A percentile compares a stretch with the other conserved stretches of the same genome.
Conservation (phyloP, 1,140 invertebrate species). For the Lucilia cuprina region DNA sequence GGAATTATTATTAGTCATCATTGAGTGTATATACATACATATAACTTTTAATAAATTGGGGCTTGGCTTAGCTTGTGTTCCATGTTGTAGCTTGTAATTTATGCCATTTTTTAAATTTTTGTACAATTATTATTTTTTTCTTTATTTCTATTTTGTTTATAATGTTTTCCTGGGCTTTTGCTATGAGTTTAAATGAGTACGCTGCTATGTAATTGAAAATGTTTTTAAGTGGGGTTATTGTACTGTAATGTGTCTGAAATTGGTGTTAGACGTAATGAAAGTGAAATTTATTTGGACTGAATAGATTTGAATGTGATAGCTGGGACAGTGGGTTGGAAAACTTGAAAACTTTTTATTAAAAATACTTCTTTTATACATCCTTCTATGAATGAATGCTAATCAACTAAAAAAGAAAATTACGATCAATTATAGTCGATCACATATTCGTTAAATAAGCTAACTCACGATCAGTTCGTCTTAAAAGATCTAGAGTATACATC, state of each 20-base stretch:
- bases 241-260: background rate
- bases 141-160: background rate
- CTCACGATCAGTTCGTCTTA: too few species aligned
- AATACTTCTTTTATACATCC: too few species aligned
- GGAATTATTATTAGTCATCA: slow-evolving; percentile 4
- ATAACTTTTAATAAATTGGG: background rate
- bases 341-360: too few species aligned
- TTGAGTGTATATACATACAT: background rate
- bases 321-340: background rate
- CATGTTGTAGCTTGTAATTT: background rate
- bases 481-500: too few species aligned
- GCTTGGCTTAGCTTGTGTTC: background rate
- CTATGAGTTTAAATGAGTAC: background rate
- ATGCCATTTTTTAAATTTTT: background rate
- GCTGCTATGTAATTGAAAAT: background rate
- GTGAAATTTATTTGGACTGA: background rate
- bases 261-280: background rate
- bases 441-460: too few species aligned
- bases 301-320: background rate
- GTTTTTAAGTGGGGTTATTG: background rate
- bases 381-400: too few species aligned
- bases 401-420: too few species aligned
- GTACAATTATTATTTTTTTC: background rate
- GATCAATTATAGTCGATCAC: too few species aligned
- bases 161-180: slow-evolving; percentile 8